Evolutionary conservation across 2,113 vertebrate genomes (phyloP), one percentile per base, ranked within the genome.

Genomic region (Pteropus alecto): DNA sequence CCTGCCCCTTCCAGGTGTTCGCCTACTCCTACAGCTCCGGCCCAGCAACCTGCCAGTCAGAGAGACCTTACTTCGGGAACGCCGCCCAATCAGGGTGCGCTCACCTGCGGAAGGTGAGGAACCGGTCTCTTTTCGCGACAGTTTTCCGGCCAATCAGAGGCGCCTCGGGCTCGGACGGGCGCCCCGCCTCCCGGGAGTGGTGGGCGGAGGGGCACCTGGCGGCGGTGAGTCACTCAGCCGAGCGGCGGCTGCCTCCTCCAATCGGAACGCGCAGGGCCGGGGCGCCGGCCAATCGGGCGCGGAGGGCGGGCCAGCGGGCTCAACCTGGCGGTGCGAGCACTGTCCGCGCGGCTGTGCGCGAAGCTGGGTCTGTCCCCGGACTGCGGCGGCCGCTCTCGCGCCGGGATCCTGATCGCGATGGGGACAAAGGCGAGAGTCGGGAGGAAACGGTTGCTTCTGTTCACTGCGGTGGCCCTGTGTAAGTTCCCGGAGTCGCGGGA

Each of bases 161-260:
- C 24, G 22, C 26, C 56, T 11, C 9, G 4, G 9, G 21, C 43
- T 60, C 5, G 71, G 79, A 11, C 1, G 0, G 3, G 38, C 41
- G 73, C 77, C 65, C 56, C 6, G 16, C 48, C 61, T 19, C 35
- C 0, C 2, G 1, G 19, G 0, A 24, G 76, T 16, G 38, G 56
- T 12, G 87, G 95, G 92, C 60, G 61, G 73, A 43, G 24, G 28
- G 4, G 77, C 86, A 98, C 98, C 98, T 98, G 98, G 93, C 82
- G 3, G 13, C 94, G 63, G 93, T 84, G 84, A 93, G 0, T 87
- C 79, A n/a, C 41, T 87, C 82, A 0, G 1, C 1, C 11, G 76
- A 94, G 76, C 7, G 38, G 67, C 93, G 24, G 86, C 28, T 46
- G 15, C 18, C 38, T 92, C 3, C 30, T 14, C 98, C 97, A 97